Evolutionary conservation across 2,113 vertebrate species (phyloP).

Genomic region (Muntiacus muntjak): DNA sequence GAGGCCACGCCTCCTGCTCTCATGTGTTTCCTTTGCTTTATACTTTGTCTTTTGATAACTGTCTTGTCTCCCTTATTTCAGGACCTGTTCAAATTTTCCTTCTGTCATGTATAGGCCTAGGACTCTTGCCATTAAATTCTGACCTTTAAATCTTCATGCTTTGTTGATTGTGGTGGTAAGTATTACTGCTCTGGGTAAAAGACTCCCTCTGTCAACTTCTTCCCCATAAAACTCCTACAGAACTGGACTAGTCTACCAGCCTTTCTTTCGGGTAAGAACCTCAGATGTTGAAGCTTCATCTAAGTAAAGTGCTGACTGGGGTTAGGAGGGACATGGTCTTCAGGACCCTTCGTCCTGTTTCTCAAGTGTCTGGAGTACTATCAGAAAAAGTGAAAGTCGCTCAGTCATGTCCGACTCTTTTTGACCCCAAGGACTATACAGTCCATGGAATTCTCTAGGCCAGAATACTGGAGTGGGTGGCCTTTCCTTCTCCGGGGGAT

Average conservation of each 20-base stretch:
- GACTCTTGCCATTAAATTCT: background rate
- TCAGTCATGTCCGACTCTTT: background rate
- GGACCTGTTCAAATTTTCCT: background rate
- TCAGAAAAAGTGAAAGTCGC: background rate
- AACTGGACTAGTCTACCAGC: background rate
- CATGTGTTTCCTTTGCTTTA: background rate
- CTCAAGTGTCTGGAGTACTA: background rate
- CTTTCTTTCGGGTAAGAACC: background rate
- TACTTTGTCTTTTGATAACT: background rate
- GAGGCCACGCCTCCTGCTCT: background rate
- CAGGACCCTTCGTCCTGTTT: background rate
- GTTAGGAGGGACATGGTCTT: background rate
- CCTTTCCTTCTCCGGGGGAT: background rate
- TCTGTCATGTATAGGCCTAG: background rate
- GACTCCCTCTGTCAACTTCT: background rate
- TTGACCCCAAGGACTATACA: background rate
- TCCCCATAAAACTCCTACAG: background rate
- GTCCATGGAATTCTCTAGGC: background rate
- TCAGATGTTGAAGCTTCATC: background rate
- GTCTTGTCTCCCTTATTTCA: background rate
- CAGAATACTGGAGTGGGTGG: background rate
- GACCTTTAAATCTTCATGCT: background rate
- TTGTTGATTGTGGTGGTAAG: background rate
- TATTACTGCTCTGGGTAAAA: background rate
- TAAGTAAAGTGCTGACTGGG: background rate